Conservation (phyloP, 2,888 invertebrate genomes). For the Apomyelois bistriatella region DNA sequence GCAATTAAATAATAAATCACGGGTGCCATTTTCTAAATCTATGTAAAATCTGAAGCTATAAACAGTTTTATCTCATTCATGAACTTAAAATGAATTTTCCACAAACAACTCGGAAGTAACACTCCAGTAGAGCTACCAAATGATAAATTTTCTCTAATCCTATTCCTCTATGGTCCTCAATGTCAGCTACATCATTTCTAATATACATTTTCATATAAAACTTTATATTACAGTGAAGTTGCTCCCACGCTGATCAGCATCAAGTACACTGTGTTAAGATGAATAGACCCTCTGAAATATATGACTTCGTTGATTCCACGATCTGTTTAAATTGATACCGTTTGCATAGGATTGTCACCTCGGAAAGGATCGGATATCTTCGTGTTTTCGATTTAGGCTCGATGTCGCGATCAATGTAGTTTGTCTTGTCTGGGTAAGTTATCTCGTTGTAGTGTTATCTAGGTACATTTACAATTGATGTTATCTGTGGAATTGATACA, state of each 20-base stretch:
- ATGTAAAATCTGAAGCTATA: too few relatives aligned
- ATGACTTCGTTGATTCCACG: conserved; percentile 1
- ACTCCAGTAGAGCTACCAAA: too few relatives aligned
- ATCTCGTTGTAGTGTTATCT: neutral
- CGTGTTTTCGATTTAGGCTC: conserved; percentile 11
- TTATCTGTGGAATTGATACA: conserved; percentile 1
- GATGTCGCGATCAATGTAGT: conserved; percentile 1
- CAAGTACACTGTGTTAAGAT: conserved; percentile 36
- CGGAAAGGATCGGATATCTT: neutral
- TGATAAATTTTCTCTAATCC: too few relatives aligned
- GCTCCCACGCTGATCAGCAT: conserved; percentile 65
- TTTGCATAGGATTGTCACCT: conserved; percentile 12
- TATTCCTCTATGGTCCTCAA: conserved; percentile 6
- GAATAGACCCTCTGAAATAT: conserved; percentile 30
- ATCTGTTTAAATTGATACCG: conserved; percentile 8
- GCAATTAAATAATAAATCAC: too few relatives aligned
- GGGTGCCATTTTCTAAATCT: too few relatives aligned
- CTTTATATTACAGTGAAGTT: conserved; percentile 52
- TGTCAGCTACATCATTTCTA: neutral
- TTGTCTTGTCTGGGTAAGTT: neutral
- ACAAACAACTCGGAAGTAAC: too few relatives aligned
- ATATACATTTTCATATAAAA: too few relatives aligned
- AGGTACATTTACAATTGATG: neutral
- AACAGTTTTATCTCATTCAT: too few relatives aligned
- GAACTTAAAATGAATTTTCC: too few relatives aligned